Conservation (phyloP, 30 jellyfish, hydroid and myxozoan species). For the Cassiopea xamachana region DNA sequence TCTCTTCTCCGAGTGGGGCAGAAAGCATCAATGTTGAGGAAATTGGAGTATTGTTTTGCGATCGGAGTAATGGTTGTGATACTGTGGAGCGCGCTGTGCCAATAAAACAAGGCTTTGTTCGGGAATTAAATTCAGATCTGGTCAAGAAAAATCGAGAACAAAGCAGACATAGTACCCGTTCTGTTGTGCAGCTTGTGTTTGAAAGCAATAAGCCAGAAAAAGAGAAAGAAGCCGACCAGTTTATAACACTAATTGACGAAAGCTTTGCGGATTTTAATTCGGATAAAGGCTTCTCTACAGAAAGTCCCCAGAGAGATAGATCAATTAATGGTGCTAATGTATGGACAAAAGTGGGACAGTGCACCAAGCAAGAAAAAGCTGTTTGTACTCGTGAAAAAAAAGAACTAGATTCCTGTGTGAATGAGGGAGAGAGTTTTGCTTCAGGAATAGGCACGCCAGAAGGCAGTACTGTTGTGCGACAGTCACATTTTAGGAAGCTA, state of each 20-base stretch:
- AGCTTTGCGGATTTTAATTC: constrained; percentile 38
- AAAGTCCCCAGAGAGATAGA: constrained; percentile 25
- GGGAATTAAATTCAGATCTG: constrained; percentile 36
- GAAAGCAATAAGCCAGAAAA: constrained; percentile 27
- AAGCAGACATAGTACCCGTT: constrained; percentile 29
- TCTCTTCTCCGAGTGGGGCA: not conserved
- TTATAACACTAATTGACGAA: constrained; percentile 38
- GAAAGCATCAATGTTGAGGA: not conserved
- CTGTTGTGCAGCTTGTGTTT: constrained; percentile 48
- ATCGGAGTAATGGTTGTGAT: not conserved
- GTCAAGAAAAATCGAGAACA: constrained; percentile 8
- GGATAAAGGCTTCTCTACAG: constrained; percentile 9
- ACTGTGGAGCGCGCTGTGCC: constrained; percentile 8
- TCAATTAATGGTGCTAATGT: constrained; percentile 45
- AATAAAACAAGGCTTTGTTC: constrained; percentile 32
- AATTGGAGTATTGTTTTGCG: not conserved
- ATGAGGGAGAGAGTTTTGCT: not conserved
- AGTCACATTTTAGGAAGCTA: not conserved
- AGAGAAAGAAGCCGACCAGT: constrained; percentile 42
- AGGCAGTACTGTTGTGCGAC: not conserved
- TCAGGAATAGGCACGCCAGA: not conserved
- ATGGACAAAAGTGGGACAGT: not conserved
- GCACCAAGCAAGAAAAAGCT: not conserved
- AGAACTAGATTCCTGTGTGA: not conserved
- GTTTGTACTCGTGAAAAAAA: not conserved